Percentiles rank a stretch among this genome's conserved stretches.
These are phyloP conservation scores for Oreochromis tanganicae DNA, from an alignment of 2,113 vertebrate genomes.

Conservation along the genomic window DNA sequence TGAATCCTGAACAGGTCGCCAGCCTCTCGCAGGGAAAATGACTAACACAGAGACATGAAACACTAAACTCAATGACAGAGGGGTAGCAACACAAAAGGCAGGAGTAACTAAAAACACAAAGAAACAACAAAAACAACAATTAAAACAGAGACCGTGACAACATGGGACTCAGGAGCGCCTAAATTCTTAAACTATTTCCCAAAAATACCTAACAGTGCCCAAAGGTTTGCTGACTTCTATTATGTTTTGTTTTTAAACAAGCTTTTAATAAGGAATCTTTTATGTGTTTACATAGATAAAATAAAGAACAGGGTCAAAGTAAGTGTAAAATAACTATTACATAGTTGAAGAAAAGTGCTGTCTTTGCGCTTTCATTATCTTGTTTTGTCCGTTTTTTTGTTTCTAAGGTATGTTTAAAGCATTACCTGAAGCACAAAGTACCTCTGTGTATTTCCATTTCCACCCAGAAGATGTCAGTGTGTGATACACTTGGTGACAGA, in stretches of 20 bases:
- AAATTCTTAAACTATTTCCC: not conserved
- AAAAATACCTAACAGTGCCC: not conserved
- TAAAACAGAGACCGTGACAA: not conserved
- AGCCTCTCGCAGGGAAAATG: not conserved
- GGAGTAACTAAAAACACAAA: not conserved
- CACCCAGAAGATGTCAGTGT: conserved; percentile 39
- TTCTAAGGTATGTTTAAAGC: not conserved
- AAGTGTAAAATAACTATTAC: not conserved
- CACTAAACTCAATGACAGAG: not conserved
- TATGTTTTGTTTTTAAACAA: not conserved
- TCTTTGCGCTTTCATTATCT: not conserved
- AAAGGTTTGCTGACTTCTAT: not conserved
- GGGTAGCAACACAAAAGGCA: not conserved
- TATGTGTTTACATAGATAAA: not conserved
- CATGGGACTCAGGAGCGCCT: not conserved
- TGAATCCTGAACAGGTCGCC: not conserved
- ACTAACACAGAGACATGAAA: not conserved
- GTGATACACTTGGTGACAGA: not conserved
- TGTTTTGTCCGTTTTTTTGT: not conserved
- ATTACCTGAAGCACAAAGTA: not conserved
- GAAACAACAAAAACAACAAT: not conserved
- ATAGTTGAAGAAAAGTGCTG: not conserved
- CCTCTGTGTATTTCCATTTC: conserved; percentile 1
- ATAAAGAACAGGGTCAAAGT: not conserved
- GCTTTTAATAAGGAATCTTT: not conserved